Conservation (phyloP, 2,888 invertebrate species). For the Pollenia labialis region DNA sequence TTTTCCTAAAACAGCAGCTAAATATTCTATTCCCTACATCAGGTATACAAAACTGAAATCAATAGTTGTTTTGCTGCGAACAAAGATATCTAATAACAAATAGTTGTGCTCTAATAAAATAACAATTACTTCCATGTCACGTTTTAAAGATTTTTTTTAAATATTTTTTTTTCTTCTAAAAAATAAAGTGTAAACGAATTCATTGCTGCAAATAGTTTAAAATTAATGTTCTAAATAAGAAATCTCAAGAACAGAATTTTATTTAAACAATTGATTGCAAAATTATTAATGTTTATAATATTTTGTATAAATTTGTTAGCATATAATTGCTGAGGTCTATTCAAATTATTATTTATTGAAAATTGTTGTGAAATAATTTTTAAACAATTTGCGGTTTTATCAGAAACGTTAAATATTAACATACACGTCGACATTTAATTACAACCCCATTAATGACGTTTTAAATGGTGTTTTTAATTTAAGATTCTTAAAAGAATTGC, state of each 20-base stretch:
- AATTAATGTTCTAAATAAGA: conserved; percentile 7
- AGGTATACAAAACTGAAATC: background rate
- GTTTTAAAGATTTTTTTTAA: conserved; percentile 53
- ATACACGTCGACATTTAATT: no score
- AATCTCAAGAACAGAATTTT: background rate
- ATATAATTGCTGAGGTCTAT: background rate
- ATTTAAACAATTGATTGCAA: conserved; percentile 25
- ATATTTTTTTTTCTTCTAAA: background rate
- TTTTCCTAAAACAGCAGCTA: background rate
- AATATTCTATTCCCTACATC: background rate
- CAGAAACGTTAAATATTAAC: no score
- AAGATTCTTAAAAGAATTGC: no score
- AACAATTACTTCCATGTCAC: conserved; percentile 71
- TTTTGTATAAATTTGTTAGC: conserved; percentile 14
- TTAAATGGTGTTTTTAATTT: no score
- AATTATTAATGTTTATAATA: conserved; percentile 12
- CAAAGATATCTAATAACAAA: conserved; percentile 50
- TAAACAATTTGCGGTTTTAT: no score
- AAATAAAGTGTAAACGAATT: conserved; percentile 45
- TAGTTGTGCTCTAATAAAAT: conserved; percentile 64
- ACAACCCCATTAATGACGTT: no score
- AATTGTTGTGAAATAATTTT: no score
- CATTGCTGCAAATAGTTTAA: conserved; percentile 45
- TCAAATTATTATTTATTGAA: no score
- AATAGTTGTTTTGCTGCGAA: background rate